These are phyloP conservation scores for Trichechus manatus DNA, from an alignment of 2,113 vertebrate genomes.

Conservation along the genomic window DNA sequence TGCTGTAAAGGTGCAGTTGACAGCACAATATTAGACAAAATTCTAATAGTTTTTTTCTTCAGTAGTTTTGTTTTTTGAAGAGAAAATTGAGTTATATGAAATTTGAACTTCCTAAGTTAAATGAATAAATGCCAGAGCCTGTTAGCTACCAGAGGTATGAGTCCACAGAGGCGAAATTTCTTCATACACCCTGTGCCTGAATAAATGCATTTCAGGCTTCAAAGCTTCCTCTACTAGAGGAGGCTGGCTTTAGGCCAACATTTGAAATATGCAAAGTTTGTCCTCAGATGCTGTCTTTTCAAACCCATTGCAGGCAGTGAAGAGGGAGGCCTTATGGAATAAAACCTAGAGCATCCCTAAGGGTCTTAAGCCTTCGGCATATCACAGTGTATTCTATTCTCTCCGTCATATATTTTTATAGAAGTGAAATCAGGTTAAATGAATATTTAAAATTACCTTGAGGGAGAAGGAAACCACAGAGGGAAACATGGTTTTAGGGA, in stretches of 20 bases:
- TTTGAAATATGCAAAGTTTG: slow-evolving; percentile 52
- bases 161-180: background rate
- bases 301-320: background rate
- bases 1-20: background rate
- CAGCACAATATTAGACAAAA: slow-evolving; percentile 9
- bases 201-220: slow-evolving; percentile 63
- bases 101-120: slow-evolving; percentile 15
- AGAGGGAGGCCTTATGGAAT: background rate
- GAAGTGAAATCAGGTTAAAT: slow-evolving; percentile 63
- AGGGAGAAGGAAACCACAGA: slow-evolving; percentile 32
- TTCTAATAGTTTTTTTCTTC: background rate
- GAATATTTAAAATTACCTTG: slow-evolving; percentile 66
- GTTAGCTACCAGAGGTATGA: background rate
- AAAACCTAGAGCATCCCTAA: background rate
- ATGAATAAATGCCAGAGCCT: background rate
- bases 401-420: slow-evolving; percentile 60
- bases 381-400: slow-evolving; percentile 32
- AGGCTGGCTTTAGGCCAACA: slow-evolving; percentile 54
- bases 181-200: background rate
- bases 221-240: slow-evolving; percentile 49
- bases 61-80: background rate
- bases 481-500: background rate
- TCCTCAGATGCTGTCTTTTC: slow-evolving; percentile 49
- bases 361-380: background rate
- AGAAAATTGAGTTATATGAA: slow-evolving; percentile 46